Conservation (phyloP, 2,888 invertebrate species). For the Drosophila ochracea region DNA sequence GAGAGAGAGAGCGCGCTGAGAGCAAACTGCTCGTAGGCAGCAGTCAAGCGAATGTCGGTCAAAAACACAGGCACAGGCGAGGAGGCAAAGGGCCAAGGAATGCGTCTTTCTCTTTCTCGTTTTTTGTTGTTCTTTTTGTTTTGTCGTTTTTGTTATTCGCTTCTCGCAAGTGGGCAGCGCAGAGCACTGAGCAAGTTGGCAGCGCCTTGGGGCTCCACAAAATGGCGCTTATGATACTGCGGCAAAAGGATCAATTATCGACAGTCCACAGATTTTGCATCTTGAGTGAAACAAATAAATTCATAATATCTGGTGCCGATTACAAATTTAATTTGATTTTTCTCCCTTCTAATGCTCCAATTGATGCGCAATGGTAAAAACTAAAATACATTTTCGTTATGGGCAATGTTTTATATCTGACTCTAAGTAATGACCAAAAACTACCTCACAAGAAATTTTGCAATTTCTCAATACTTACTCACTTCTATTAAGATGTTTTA, state of each 20-base stretch:
- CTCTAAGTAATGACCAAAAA: not conserved
- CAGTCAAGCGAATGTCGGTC: conserved; percentile 50
- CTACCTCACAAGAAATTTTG: not conserved
- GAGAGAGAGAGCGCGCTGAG: not conserved
- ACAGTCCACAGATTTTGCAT: not conserved
- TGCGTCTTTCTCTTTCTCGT: conserved; percentile 4
- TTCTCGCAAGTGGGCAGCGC: conserved; percentile 23
- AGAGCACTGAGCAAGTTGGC: conserved; percentile 15
- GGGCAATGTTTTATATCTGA: not conserved
- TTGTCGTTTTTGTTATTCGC: not conserved
- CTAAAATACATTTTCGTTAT: not conserved
- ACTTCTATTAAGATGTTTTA: not conserved
- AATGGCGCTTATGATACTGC: conserved; percentile 35
- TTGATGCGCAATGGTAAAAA: not conserved
- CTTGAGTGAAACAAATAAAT: no score
- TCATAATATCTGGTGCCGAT: no score
- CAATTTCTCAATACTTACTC: not conserved
- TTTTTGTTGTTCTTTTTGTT: not conserved
- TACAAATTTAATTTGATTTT: no score
- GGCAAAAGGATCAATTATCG: conserved; percentile 24
- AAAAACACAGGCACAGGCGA: conserved; percentile 20
- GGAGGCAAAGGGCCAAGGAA: conserved; percentile 14
- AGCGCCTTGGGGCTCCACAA: conserved; percentile 30
- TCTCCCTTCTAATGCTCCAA: not conserved
- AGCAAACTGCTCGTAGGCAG: not conserved